These are phyloP conservation scores for Pachliopta kotzebuea DNA, from an alignment of 2,888 invertebrate genomes.

Conservation along the genomic window DNA sequence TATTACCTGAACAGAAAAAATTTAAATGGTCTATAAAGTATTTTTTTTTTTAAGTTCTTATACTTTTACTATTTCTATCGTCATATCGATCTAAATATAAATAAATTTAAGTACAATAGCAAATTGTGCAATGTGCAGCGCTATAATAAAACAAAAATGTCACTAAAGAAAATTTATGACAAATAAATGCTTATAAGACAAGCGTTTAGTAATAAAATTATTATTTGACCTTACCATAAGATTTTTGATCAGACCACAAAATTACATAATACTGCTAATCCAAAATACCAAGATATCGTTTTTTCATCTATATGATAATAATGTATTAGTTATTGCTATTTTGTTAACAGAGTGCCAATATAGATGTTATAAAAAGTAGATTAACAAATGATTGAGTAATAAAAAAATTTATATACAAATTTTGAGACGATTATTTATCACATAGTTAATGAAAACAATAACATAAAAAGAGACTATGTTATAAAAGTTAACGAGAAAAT, in stretches of 20 bases:
- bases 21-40: no score
- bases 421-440: background rate
- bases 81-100: no score
- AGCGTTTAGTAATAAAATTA: background rate
- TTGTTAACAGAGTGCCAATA: background rate
- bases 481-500: background rate
- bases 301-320: conserved; percentile 31
- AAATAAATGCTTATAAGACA: background rate
- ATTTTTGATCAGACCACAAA: conserved; percentile 2
- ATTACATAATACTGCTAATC: conserved; percentile 17
- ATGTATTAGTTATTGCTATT: conserved; percentile 16
- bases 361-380: background rate
- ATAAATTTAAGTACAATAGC: no score
- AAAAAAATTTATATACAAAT: background rate
- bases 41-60: no score
- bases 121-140: background rate
- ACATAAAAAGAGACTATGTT: background rate
- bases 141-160: background rate
- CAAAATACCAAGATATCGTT: conserved; percentile 1
- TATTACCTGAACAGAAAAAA: no score
- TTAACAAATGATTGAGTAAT: background rate
- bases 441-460: background rate
- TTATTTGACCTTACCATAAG: background rate
- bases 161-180: background rate
- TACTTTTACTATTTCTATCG: no score